Conservation (phyloP, 2,888 invertebrate species). For the Luffia ferchaultella region DNA sequence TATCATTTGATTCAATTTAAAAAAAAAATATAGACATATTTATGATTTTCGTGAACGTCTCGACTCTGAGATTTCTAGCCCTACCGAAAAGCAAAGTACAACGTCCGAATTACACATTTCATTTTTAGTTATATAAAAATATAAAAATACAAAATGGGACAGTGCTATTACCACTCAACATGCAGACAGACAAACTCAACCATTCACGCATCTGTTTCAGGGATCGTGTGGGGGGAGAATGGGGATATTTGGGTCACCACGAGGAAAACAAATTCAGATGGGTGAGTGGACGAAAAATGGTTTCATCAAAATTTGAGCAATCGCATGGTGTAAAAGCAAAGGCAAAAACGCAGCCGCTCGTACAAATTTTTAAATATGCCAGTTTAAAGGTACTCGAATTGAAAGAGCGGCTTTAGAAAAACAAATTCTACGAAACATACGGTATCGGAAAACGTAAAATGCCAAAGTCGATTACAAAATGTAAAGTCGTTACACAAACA, state of each 20-base stretch:
- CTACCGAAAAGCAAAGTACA: slow-evolving; percentile 41
- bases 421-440: too few relatives aligned
- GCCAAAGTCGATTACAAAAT: too few relatives aligned
- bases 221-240: background rate
- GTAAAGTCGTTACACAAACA: too few relatives aligned
- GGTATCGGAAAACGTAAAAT: too few relatives aligned
- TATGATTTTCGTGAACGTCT: too few relatives aligned
- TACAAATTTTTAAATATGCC: too few relatives aligned
- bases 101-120: slow-evolving; percentile 54
- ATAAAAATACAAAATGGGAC: slow-evolving; percentile 67
- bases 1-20: too few relatives aligned
- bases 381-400: too few relatives aligned
- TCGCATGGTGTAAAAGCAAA: slow-evolving; percentile 30
- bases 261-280: background rate
- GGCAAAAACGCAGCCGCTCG: too few relatives aligned
- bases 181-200: slow-evolving; percentile 21
- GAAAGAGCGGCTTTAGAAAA: too few relatives aligned
- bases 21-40: too few relatives aligned
- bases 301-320: slow-evolving; percentile 39
- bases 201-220: slow-evolving; percentile 19
- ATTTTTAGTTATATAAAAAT: slow-evolving; percentile 52
- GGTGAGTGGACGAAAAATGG: background rate
- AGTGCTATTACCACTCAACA: slow-evolving; percentile 39
- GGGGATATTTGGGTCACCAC: background rate
- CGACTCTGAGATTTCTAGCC: too few relatives aligned